Evolutionary conservation across 2,797 vertebrate species (phyloP).

Genomic region (Morelia viridis): DNA sequence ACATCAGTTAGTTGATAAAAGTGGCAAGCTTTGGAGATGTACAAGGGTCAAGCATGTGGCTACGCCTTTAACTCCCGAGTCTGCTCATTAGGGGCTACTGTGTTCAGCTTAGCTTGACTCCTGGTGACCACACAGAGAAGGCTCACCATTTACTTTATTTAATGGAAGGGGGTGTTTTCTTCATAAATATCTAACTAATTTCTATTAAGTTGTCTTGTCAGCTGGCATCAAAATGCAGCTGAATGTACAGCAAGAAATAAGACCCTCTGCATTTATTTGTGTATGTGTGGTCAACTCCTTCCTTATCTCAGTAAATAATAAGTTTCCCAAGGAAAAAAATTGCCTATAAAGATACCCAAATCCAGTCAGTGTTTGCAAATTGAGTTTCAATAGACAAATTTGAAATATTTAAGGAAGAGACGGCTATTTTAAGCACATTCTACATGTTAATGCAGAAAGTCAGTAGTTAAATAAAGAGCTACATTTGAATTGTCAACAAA

Average conservation of each 20-base stretch:
- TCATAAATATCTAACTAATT: too few relatives aligned
- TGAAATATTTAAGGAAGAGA: slow-evolving; percentile 40
- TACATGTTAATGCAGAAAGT: too few relatives aligned
- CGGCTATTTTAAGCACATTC: background rate
- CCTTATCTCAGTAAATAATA: too few relatives aligned
- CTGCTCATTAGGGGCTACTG: background rate
- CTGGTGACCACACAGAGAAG: too few relatives aligned
- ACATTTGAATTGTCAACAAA: background rate
- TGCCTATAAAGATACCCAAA: slow-evolving; percentile 31
- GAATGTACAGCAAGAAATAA: background rate
- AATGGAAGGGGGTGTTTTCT: background rate
- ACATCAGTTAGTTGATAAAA: background rate
- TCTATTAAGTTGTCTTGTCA: background rate
- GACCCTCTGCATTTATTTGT: background rate
- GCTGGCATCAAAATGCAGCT: background rate
- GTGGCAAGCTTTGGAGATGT: background rate
- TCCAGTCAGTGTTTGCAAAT: slow-evolving; percentile 20
- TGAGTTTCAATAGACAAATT: slow-evolving; percentile 12
- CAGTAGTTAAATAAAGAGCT: too few relatives aligned
- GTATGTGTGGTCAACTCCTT: background rate
- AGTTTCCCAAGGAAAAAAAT: background rate
- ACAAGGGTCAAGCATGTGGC: background rate
- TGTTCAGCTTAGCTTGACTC: too few relatives aligned
- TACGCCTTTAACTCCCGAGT: background rate
- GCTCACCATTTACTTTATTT: background rate